These are phyloP conservation scores for Holotrichia oblita DNA, from an alignment of 1,140 invertebrate genomes.

Conservation along the genomic window DNA sequence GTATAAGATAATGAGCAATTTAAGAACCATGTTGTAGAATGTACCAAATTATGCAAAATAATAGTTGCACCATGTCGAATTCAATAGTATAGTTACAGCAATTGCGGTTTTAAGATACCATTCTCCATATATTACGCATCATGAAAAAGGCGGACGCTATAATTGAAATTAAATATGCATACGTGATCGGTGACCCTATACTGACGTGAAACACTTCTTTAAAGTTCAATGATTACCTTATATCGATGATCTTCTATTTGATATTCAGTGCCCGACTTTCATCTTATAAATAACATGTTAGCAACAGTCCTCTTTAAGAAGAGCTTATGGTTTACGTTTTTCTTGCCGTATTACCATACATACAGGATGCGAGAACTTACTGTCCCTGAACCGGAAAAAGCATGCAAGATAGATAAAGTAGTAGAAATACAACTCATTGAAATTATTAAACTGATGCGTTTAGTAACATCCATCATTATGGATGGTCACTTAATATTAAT, in stretches of 20 bases:
- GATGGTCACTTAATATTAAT: too few species aligned
- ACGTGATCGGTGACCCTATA: constrained; percentile 30
- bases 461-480: too few species aligned
- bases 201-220: constrained; percentile 27
- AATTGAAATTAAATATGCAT: constrained; percentile 29
- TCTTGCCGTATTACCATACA: background rate
- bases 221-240: constrained; percentile 28
- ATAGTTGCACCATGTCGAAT: background rate
- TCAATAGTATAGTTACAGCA: background rate
- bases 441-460: too few species aligned
- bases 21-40: background rate
- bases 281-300: constrained; percentile 24
- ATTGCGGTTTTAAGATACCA: constrained; percentile 25
- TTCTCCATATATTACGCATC: background rate
- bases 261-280: constrained; percentile 26
- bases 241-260: constrained; percentile 22
- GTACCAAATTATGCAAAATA: background rate
- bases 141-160: background rate
- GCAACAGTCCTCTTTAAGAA: background rate
- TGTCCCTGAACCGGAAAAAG: too few species aligned
- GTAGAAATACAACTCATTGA: too few species aligned
- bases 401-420: too few species aligned
- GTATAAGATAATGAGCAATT: background rate
- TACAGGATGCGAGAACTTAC: too few species aligned
- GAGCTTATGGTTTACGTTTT: background rate